Conservation (phyloP, 92 coral and sea anemone genomes). For the Zoanthus sansibaricus region DNA sequence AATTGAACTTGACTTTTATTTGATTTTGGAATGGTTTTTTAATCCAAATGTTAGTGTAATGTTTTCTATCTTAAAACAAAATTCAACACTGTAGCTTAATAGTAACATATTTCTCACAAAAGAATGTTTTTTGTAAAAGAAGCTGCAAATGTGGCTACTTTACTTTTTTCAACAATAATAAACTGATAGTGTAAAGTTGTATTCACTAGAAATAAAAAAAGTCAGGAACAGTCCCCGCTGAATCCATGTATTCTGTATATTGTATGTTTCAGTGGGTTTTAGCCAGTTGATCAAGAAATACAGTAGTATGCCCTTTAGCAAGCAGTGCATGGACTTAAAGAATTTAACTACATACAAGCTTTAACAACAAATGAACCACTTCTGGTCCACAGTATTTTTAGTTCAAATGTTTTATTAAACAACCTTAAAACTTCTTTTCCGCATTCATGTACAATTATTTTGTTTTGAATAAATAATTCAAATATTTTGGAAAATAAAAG, state of each 20-base stretch:
- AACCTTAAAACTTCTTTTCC: not conserved
- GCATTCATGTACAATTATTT: not conserved
- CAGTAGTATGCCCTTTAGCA: not conserved
- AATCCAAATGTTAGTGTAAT: not conserved
- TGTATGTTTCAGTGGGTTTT: not conserved
- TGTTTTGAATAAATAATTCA: not conserved
- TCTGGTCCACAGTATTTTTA: not conserved
- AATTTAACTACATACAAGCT: not conserved
- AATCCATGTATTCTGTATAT: not conserved
- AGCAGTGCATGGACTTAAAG: not conserved
- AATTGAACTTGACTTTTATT: not conserved
- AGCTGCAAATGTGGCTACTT: not conserved
- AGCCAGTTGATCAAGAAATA: not conserved
- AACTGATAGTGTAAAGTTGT: not conserved
- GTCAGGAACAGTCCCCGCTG: constrained; percentile 14
- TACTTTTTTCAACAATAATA: too few species aligned
- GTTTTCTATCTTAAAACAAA: not conserved
- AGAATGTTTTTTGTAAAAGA: not conserved
- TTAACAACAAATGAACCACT: constrained; percentile 5
- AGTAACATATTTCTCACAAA: not conserved
- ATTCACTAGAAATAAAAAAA: constrained; percentile 17
- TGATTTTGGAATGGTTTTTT: not conserved
- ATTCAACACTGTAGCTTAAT: not conserved
- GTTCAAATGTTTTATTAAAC: not conserved
- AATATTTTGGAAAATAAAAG: not conserved